phyloP scores from a whole-genome alignment of 2,888 invertebrate species.

The Augiades crinisus region DNA sequence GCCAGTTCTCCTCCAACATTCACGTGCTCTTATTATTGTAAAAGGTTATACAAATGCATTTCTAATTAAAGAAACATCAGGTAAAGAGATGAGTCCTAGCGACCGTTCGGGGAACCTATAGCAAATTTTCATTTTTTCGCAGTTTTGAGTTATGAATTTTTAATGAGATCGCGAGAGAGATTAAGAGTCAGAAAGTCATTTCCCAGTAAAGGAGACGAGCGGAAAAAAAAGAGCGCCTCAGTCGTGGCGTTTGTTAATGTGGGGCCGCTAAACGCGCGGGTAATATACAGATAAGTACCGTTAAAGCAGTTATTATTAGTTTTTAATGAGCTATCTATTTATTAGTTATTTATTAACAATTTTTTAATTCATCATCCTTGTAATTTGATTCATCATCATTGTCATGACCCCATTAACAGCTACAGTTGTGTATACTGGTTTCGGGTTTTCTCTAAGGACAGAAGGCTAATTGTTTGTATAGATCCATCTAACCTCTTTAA shows the following conservation, averaged over 20 bases:
- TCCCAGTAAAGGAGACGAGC: conserved; percentile 75
- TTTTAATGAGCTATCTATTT: too few relatives aligned
- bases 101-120: conserved; percentile 44
- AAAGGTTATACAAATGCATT: conserved; percentile 24
- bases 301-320: too few relatives aligned
- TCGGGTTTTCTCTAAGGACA: too few relatives aligned
- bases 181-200: conserved; percentile 83
- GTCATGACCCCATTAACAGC: too few relatives aligned
- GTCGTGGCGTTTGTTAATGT: conserved; percentile 66
- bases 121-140: conserved; percentile 77
- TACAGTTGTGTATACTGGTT: too few relatives aligned
- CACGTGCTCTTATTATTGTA: conserved; percentile 23
- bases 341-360: too few relatives aligned
- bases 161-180: conserved; percentile 83
- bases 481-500: too few relatives aligned
- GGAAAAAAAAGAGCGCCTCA: conserved; percentile 67
- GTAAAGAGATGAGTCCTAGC: conserved; percentile 22
- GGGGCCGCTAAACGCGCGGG: conserved; percentile 45
- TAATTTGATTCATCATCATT: too few relatives aligned
- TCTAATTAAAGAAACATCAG: conserved; percentile 27
- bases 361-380: too few relatives aligned
- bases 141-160: conserved; percentile 83
- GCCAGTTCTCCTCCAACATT: conserved; percentile 4
- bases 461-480: too few relatives aligned
- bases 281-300: too few relatives aligned